phyloP scores from a whole-genome alignment of 2,797 vertebrate genomes.

The Malacoraja senta region DNA sequence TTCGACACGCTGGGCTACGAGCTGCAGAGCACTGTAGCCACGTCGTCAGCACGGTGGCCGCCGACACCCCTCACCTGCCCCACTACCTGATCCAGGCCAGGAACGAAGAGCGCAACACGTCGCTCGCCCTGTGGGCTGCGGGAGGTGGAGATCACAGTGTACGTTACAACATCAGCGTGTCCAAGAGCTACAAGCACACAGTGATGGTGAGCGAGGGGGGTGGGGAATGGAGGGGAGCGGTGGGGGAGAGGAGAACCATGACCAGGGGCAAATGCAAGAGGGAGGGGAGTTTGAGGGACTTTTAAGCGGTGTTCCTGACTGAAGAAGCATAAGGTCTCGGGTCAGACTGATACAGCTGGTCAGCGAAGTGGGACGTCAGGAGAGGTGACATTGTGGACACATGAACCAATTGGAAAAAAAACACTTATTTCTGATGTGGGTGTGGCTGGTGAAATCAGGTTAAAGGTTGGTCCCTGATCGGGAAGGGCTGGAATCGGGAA shows the following conservation, averaged over 20 bases:
- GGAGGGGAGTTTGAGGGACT: neutral
- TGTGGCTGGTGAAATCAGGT: too few species aligned
- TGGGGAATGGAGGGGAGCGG: neutral
- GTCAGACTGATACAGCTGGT: too few species aligned
- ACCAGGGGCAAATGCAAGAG: too few species aligned
- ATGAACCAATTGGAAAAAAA: too few species aligned
- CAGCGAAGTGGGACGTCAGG: too few species aligned
- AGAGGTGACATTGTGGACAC: too few species aligned
- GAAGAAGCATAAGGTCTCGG: too few species aligned
- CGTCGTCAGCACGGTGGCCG: slow-evolving; percentile 68
- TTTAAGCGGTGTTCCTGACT: too few species aligned
- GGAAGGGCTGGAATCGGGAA: too few species aligned
- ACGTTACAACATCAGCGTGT: slow-evolving; percentile 81
- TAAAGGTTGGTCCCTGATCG: too few species aligned
- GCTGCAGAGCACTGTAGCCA: slow-evolving; percentile 89
- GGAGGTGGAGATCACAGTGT: slow-evolving; percentile 79
- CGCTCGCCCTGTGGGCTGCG: slow-evolving; percentile 90
- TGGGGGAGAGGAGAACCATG: neutral
- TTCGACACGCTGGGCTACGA: slow-evolving; percentile 85
- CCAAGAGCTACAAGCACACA: slow-evolving; percentile 86
- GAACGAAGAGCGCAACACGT: slow-evolving; percentile 88
- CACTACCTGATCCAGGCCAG: slow-evolving; percentile 69
- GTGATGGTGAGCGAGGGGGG: slow-evolving; percentile 70
- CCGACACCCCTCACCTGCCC: slow-evolving; percentile 56
- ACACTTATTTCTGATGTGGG: too few species aligned